Percentiles rank a stretch among this genome's conserved stretches.
Evolutionary conservation across 2,113 vertebrate species (phyloP).

Genomic region (Xyliphius kryptos): DNA sequence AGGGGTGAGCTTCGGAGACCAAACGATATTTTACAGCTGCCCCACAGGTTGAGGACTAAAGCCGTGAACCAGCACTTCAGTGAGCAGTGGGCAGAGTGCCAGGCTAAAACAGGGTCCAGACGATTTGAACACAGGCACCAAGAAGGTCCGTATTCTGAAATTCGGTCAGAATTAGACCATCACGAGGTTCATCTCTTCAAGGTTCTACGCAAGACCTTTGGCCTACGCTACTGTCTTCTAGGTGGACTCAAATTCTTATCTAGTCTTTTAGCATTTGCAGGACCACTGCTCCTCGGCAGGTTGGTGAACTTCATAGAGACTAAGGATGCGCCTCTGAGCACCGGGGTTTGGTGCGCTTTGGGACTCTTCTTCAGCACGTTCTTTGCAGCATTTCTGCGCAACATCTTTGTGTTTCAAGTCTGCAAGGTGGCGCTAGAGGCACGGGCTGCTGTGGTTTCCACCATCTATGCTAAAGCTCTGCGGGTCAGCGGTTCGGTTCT

Average conservation of each 20-base stretch:
- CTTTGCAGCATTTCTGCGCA: constrained; percentile 70
- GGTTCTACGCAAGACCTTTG: constrained; percentile 76
- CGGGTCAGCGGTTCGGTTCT: constrained; percentile 70
- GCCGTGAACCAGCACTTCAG: constrained; percentile 66
- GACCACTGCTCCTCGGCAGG: constrained; percentile 80
- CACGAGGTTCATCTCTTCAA: constrained; percentile 61
- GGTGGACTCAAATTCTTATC: constrained; percentile 75
- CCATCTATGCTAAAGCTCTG: constrained; percentile 80
- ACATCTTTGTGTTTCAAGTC: constrained; percentile 76
- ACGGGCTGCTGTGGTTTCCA: constrained; percentile 68
- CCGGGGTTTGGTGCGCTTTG: constrained; percentile 70
- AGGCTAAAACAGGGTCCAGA: constrained; percentile 22
- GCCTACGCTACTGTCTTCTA: constrained; percentile 71
- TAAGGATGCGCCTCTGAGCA: constrained; percentile 68
- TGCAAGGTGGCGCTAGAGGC: constrained; percentile 75
- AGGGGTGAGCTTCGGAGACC: constrained; percentile 67
- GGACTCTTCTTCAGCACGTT: constrained; percentile 78
- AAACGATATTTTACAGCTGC: constrained; percentile 71
- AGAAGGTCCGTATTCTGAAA: constrained; percentile 45
- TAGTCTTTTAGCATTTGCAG: constrained; percentile 73
- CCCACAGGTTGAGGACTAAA: constrained; percentile 63
- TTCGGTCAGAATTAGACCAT: constrained; percentile 21
- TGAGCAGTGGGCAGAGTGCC: constrained; percentile 68
- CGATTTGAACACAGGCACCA: constrained; percentile 39
- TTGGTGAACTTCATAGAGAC: constrained; percentile 87